phyloP scores from a whole-genome alignment of 1,140 invertebrate species.

The Drosophila tsacasi region DNA sequence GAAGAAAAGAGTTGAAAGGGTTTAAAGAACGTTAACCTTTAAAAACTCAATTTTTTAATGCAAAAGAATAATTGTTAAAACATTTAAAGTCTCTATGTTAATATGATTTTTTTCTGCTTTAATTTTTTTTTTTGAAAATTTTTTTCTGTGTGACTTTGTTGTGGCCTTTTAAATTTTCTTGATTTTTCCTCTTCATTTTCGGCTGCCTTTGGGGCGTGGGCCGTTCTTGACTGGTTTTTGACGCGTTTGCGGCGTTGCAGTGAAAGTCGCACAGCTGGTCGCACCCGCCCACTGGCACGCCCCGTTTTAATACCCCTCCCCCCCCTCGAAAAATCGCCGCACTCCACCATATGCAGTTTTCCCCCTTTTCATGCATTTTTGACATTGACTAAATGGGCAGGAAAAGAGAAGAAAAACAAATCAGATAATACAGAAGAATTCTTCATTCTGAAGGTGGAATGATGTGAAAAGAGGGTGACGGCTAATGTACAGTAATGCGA shows the following conservation, averaged over 20 bases:
- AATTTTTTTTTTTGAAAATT: background rate
- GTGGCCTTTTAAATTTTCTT: constrained; percentile 14
- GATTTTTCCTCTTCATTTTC: constrained; percentile 14
- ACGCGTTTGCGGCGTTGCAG: constrained; percentile 61
- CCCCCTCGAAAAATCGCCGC: background rate
- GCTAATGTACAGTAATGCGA: constrained; percentile 30
- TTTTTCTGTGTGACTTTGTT: constrained; percentile 5
- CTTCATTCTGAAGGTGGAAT: constrained; percentile 18
- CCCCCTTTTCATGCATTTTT: constrained; percentile 13
- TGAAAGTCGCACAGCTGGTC: constrained; percentile 70
- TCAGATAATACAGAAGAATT: background rate
- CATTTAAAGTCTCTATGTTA: background rate
- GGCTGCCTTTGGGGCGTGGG: constrained; percentile 56
- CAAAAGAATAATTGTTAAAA: background rate
- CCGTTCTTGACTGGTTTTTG: constrained; percentile 70
- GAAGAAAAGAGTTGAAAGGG: background rate
- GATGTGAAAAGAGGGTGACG: background rate
- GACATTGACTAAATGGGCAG: constrained; percentile 25
- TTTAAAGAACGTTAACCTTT: background rate
- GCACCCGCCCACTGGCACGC: constrained; percentile 32
- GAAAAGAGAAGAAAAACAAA: background rate
- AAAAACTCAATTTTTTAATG: background rate
- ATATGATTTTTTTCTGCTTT: background rate
- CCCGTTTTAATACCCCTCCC: background rate
- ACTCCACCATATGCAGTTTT: background rate